phyloP scores from a whole-genome alignment of 2,797 vertebrate genomes.

The Avahi laniger region DNA sequence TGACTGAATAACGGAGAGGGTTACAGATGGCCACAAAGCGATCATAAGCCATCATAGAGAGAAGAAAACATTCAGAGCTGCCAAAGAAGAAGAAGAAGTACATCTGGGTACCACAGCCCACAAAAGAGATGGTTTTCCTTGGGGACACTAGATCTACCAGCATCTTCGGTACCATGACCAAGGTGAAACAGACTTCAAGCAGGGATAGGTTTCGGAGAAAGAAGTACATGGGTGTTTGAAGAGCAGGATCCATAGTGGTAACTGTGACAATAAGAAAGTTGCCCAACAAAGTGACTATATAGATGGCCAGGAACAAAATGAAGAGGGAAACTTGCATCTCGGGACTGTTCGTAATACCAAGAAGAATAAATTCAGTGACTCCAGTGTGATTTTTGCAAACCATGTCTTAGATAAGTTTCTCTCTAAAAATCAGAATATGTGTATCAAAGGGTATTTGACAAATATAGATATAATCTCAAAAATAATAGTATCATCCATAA shows the following conservation, averaged over 20 bases:
- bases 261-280: slow-evolving; percentile 71
- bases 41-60: slow-evolving; percentile 70
- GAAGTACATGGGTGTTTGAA: slow-evolving; percentile 71
- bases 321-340: slow-evolving; percentile 66
- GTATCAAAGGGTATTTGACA: not conserved
- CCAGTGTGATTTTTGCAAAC: slow-evolving; percentile 63
- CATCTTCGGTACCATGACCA: slow-evolving; percentile 63
- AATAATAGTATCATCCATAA: not conserved
- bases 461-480: not conserved
- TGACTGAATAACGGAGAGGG: slow-evolving; percentile 48
- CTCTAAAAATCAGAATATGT: not conserved
- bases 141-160: slow-evolving; percentile 43
- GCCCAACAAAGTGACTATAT: slow-evolving; percentile 61
- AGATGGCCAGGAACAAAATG: slow-evolving; percentile 60
- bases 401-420: slow-evolving; percentile 15
- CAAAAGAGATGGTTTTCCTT: slow-evolving; percentile 61
- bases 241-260: slow-evolving; percentile 42
- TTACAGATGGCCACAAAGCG: slow-evolving; percentile 63
- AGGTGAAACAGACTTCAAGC: slow-evolving; percentile 69
- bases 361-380: slow-evolving; percentile 68
- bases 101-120: slow-evolving; percentile 62
- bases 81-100: slow-evolving; percentile 71
- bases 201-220: slow-evolving; percentile 69
- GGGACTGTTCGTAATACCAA: slow-evolving; percentile 20
- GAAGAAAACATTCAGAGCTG: slow-evolving; percentile 62